Conservation (phyloP, 1,140 invertebrate species). For the Aphaenogaster rudis region DNA sequence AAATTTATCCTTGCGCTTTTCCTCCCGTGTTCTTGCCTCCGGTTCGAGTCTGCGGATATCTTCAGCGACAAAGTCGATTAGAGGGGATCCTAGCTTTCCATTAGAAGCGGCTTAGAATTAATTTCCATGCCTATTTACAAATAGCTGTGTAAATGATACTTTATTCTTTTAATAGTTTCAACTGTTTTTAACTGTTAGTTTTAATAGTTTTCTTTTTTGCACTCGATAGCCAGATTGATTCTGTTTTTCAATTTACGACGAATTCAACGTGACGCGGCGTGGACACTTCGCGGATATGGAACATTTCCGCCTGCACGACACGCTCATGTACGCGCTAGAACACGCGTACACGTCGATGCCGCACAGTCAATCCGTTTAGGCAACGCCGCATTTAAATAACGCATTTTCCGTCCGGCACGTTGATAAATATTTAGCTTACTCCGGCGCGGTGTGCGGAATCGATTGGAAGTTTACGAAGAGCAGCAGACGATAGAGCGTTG, state of each 20-base stretch:
- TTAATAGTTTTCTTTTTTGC: background rate
- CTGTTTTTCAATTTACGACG: background rate
- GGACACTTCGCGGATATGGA: slow-evolving; percentile 13
- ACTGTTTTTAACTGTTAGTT: background rate
- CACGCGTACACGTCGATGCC: slow-evolving; percentile 32
- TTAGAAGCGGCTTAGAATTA: background rate
- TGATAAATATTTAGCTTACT: slow-evolving; percentile 62
- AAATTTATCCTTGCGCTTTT: slow-evolving; percentile 53
- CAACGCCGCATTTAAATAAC: slow-evolving; percentile 51
- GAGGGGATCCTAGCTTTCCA: background rate
- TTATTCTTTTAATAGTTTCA: background rate
- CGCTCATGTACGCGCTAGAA: slow-evolving; percentile 26
- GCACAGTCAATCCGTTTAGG: slow-evolving; percentile 51
- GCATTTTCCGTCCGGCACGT: slow-evolving; percentile 44
- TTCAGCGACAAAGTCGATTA: slow-evolving; percentile 57
- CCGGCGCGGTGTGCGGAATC: slow-evolving; percentile 21
- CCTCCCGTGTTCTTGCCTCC: background rate
- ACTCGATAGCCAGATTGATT: background rate
- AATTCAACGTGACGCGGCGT: background rate
- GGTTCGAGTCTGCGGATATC: background rate
- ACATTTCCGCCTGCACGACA: background rate
- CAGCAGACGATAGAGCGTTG: slow-evolving; percentile 21
- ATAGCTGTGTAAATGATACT: background rate
- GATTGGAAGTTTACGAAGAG: slow-evolving; percentile 43
- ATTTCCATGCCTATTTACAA: background rate